These are phyloP conservation scores for Sialis lutaria DNA, from an alignment of 2,888 invertebrate species.

Conservation along the genomic window DNA sequence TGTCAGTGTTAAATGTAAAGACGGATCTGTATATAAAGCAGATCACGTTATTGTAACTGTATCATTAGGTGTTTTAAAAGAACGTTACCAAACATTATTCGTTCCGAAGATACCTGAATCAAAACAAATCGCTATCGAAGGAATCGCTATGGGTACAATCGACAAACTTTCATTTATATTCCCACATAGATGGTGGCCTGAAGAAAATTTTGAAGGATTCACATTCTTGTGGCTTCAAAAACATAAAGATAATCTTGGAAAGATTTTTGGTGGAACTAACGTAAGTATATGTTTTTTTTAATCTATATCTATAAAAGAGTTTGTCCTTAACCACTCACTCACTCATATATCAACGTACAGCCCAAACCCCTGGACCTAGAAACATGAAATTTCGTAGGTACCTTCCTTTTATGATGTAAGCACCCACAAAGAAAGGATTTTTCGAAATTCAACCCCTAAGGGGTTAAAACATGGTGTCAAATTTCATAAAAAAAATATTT, in stretches of 20 bases:
- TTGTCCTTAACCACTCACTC: too few species aligned
- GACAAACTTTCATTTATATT: constrained; percentile 47
- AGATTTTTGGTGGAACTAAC: neutral
- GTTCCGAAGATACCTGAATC: constrained; percentile 31
- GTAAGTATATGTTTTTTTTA: neutral
- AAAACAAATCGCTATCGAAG: constrained; percentile 37
- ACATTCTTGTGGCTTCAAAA: constrained; percentile 37
- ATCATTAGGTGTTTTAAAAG: constrained; percentile 52
- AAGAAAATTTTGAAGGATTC: constrained; percentile 27
- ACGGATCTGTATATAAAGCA: constrained; percentile 33
- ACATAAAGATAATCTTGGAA: constrained; percentile 20
- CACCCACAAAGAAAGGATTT: too few species aligned
- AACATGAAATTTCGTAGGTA: too few species aligned
- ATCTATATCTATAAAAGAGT: too few species aligned
- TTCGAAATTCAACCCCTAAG: too few species aligned
- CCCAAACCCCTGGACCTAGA: too few species aligned
- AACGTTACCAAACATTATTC: constrained; percentile 31
- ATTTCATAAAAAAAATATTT: too few species aligned
- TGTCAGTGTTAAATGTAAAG: constrained; percentile 28
- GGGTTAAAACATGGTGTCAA: too few species aligned
- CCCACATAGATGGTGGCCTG: constrained; percentile 49
- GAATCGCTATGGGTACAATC: constrained; percentile 42
- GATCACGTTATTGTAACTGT: constrained; percentile 49
- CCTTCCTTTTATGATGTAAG: too few species aligned
- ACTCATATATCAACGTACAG: too few species aligned